These are phyloP conservation scores for Lasioglossum morio DNA, from an alignment of 2,888 invertebrate genomes.

Conservation along the genomic window DNA sequence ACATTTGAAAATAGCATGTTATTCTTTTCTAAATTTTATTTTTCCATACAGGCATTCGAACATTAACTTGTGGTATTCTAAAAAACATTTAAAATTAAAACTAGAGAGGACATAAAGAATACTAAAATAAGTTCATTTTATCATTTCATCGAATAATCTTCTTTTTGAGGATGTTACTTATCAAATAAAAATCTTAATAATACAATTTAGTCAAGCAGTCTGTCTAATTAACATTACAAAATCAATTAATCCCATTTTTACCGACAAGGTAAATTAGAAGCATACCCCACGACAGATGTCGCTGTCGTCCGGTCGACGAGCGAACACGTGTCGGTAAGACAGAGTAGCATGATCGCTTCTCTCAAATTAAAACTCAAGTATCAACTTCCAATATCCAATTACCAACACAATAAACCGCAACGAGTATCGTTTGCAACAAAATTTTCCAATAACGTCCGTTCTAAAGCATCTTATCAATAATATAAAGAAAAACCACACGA, in stretches of 20 bases:
- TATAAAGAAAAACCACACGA: not conserved
- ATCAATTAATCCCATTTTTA: constrained; percentile 42
- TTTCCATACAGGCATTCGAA: not conserved
- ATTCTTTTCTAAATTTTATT: not conserved
- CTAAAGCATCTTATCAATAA: not conserved
- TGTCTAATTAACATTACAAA: not conserved
- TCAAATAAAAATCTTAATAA: not conserved
- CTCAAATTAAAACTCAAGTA: not conserved
- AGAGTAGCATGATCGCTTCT: constrained; percentile 11
- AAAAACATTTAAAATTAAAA: not conserved
- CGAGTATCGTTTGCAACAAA: not conserved
- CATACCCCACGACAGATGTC: constrained; percentile 56
- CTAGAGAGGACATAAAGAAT: not conserved
- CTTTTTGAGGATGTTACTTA: not conserved
- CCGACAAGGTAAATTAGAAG: constrained; percentile 32
- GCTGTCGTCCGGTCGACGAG: constrained; percentile 36
- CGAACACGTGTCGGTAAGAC: constrained; percentile 53
- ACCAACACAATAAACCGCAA: not conserved
- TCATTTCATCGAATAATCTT: not conserved
- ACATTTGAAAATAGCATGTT: not conserved
- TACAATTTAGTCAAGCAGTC: not conserved
- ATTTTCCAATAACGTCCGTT: rapidly evolving
- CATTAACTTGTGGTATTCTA: not conserved
- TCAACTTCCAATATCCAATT: not conserved
- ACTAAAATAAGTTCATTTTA: not conserved